Evolutionary conservation across 2,888 invertebrate genomes (phyloP), one percentile per base, ranked within the genome.

Genomic region (Ormyrus labotus): DNA sequence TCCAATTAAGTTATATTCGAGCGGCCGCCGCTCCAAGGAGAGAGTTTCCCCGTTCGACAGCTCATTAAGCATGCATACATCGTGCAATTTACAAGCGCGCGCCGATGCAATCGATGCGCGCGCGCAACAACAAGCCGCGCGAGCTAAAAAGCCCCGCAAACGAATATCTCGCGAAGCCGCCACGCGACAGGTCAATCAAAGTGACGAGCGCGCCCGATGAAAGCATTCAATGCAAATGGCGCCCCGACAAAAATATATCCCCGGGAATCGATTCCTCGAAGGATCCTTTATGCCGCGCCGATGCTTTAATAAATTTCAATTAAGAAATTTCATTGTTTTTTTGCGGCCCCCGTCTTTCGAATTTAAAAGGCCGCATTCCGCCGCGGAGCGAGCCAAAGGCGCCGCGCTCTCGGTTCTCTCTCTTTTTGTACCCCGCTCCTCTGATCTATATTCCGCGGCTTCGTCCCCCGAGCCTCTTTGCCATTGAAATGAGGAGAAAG

Each of bases 221-320:
- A 80, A 82, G 80, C 82, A 82, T 82, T 82, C 80, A 82, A 82
- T 82, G 82, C 82, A 82, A 82, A 82, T 82, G 65, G 63, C 61
- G 73, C 65, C 5, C 9, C 75, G 72, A 3, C 68, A 60, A 58
- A 75, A 69, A 45, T 47, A 34, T 34, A 71, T 58, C 13, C 34
- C 5, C 55, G 70, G 13, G 74, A 72, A 82, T 82, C 76, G 79
- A 82, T 82, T 82, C 81, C 53, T 64, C 81, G 81, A 82, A 79
- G 57, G 60, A 55, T 63, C 72, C 68, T 70, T 67, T 74, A 63
- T 61, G 68, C 57, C 79, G 9, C 68, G 5, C 75, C 53, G 76
- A 76, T 60, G 79, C 82, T 82, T 80, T 82, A 82, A 82, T 82
- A 82, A 82, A 82, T 80, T 82, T 80, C 79, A 82, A 82, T 82